Percentiles rank a stretch among this genome's conserved stretches.
phyloP scores from a whole-genome alignment of 2,888 invertebrate species.

The Thumatha senex region DNA sequence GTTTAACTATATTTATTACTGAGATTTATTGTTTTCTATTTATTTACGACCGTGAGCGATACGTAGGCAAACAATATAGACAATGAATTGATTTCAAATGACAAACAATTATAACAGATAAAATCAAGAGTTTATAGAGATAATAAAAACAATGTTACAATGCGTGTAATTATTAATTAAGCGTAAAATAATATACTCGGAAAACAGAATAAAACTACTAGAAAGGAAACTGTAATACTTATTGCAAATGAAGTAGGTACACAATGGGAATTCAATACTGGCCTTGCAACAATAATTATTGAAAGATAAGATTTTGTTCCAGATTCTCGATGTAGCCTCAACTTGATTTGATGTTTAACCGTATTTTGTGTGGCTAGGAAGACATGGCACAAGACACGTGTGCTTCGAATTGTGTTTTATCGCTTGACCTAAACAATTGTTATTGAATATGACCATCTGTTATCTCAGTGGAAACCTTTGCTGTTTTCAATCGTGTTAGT shows the following conservation, averaged over 20 bases:
- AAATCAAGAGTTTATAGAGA: constrained; percentile 50
- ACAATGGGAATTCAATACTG: constrained; percentile 5
- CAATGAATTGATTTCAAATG: constrained; percentile 54
- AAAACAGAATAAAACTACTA: constrained; percentile 15
- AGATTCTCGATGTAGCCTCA: constrained; percentile 31
- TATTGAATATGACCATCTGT: constrained; percentile 9
- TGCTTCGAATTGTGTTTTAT: constrained; percentile 18
- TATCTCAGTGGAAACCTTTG: constrained; percentile 15
- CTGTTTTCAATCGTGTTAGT: background rate
- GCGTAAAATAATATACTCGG: constrained; percentile 27
- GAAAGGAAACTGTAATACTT: constrained; percentile 17
- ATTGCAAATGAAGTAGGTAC: constrained; percentile 14
- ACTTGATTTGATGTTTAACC: constrained; percentile 29
- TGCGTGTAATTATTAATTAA: constrained; percentile 35
- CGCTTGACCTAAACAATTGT: constrained; percentile 28
- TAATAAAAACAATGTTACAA: constrained; percentile 18
- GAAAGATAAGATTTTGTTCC: constrained; percentile 34
- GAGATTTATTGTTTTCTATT: constrained; percentile 13
- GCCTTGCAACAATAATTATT: constrained; percentile 14
- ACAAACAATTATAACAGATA: background rate
- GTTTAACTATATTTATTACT: constrained; percentile 15
- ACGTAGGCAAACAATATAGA: constrained; percentile 30
- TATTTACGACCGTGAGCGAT: constrained; percentile 12
- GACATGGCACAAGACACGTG: too few species aligned
- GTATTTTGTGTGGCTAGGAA: constrained; percentile 21